Percentiles rank a stretch among this genome's conserved stretches.
Conservation (phyloP, 2,888 invertebrate genomes). For the Beris morrisii region DNA sequence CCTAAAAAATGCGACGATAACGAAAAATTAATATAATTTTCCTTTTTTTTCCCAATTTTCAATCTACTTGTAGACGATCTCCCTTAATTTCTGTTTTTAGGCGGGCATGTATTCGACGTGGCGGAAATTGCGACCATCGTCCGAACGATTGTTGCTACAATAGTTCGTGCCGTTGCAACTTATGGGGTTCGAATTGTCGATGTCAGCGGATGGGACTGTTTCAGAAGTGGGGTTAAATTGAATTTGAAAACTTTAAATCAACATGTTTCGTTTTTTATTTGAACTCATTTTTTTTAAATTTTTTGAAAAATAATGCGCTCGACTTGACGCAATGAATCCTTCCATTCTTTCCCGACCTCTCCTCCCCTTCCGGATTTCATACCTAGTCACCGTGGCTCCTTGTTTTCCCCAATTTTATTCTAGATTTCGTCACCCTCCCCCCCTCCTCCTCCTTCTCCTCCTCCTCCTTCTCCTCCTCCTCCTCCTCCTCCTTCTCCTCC, state of each 20-base stretch:
- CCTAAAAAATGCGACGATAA: too few species aligned
- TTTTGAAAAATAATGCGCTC: neutral
- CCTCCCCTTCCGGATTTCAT: too few species aligned
- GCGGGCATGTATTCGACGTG: conserved; percentile 78
- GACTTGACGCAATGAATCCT: too few species aligned
- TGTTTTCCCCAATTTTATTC: too few species aligned
- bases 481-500: too few species aligned
- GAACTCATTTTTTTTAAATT: neutral
- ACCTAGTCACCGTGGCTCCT: too few species aligned
- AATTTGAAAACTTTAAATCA: neutral
- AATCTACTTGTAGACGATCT: conserved; percentile 72
- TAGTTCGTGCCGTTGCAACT: conserved; percentile 83
- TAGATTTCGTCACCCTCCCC: neutral
- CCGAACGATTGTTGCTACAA: conserved; percentile 85
- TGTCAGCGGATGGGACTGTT: conserved; percentile 87
- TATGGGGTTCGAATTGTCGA: conserved; percentile 86
- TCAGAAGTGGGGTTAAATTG: conserved; percentile 77
- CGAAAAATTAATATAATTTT: too few species aligned
- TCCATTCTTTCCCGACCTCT: too few species aligned
- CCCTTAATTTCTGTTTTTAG: conserved; percentile 82
- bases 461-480: neutral
- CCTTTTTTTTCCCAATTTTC: conserved; percentile 2
- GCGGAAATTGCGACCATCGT: conserved; percentile 82
- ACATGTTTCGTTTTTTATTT: neutral
- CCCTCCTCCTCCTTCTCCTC: neutral